Conservation (phyloP, 2,888 invertebrate genomes). For the Steinernema carpocapsae region DNA sequence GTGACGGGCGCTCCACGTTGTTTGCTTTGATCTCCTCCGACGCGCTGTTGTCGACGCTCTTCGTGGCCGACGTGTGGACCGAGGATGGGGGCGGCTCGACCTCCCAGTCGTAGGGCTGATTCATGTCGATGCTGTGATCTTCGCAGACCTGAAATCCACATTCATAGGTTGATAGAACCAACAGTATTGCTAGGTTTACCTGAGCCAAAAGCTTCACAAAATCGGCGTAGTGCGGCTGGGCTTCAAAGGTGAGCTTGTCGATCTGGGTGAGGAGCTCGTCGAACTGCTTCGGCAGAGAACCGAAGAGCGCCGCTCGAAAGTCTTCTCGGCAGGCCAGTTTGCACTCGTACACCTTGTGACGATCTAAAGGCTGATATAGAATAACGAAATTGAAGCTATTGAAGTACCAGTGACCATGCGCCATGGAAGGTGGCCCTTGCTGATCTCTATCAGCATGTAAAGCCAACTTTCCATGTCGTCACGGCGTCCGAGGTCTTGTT, state of each 20-base stretch:
- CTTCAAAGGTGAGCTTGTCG: slow-evolving; percentile 55
- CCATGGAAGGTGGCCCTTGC: slow-evolving; percentile 56
- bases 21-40: slow-evolving; percentile 39
- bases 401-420: slow-evolving; percentile 52
- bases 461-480: slow-evolving; percentile 59
- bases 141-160: slow-evolving; percentile 36
- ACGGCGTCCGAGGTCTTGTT: slow-evolving; percentile 49
- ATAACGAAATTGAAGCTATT: not conserved
- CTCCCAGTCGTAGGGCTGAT: slow-evolving; percentile 42
- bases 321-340: slow-evolving; percentile 34
- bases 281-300: slow-evolving; percentile 52
- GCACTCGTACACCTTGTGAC: slow-evolving; percentile 37
- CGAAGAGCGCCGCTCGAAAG: slow-evolving; percentile 49
- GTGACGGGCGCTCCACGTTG: slow-evolving; percentile 35
- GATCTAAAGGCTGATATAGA: slow-evolving; percentile 35
- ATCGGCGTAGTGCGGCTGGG: slow-evolving; percentile 52
- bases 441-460: slow-evolving; percentile 55
- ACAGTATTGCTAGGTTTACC: too few species aligned
- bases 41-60: slow-evolving; percentile 40
- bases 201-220: slow-evolving; percentile 49
- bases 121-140: slow-evolving; percentile 39
- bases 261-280: slow-evolving; percentile 50
- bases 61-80: slow-evolving; percentile 39
- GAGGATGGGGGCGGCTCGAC: slow-evolving; percentile 40
- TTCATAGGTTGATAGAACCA: not conserved